Conservation (phyloP, 1,140 invertebrate genomes). For the Eueides isabella region DNA sequence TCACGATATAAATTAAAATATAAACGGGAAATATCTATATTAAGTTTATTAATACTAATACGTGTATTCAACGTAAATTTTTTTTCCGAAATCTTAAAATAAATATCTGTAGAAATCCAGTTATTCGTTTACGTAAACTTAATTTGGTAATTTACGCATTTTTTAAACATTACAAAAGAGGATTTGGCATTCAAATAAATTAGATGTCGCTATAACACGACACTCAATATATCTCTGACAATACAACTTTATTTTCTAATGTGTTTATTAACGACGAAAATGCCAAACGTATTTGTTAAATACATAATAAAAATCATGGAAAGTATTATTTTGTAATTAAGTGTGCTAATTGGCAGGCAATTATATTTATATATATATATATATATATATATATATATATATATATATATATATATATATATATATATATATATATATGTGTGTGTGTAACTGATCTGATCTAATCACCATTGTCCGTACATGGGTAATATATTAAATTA, state of each 20-base stretch:
- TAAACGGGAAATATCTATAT: too few relatives aligned
- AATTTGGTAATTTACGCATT: not conserved
- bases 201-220: not conserved
- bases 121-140: not conserved
- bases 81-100: not conserved
- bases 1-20: too few relatives aligned
- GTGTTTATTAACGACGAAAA: conserved; percentile 4
- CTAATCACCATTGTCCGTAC: too few relatives aligned
- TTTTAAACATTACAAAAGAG: not conserved
- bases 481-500: too few relatives aligned
- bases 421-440: too few relatives aligned
- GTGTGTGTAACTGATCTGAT: too few relatives aligned
- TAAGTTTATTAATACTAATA: too few relatives aligned
- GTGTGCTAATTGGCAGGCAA: not conserved
- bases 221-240: not conserved
- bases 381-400: too few relatives aligned
- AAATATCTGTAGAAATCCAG: not conserved
- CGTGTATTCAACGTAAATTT: too few relatives aligned
- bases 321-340: not conserved
- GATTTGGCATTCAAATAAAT: not conserved
- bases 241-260: not conserved
- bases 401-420: too few relatives aligned
- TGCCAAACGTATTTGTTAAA: not conserved
- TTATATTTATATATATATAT: too few relatives aligned
- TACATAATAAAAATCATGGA: not conserved